Conservation (phyloP, 1,140 invertebrate species). For the Saccostrea echinata region DNA sequence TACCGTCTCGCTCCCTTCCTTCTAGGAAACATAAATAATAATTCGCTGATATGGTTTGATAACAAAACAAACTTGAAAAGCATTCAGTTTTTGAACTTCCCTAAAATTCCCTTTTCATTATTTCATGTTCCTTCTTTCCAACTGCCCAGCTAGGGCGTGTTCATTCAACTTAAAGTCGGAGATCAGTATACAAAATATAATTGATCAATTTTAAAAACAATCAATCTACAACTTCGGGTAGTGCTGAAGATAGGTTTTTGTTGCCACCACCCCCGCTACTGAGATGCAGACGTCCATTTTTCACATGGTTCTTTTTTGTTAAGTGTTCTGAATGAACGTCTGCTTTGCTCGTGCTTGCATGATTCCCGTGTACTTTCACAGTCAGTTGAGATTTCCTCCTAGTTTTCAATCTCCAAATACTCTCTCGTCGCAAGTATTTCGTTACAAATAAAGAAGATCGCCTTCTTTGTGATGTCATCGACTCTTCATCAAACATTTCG, state of each 20-base stretch:
- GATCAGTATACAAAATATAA: no score
- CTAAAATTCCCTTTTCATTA: no score
- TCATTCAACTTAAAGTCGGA: no score
- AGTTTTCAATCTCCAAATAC: conserved; percentile 47
- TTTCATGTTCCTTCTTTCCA: no score
- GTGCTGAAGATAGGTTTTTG: background rate
- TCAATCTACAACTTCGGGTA: background rate
- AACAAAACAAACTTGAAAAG: no score
- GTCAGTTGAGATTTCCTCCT: conserved; percentile 39
- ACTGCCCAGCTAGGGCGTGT: no score
- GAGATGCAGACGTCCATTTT: background rate
- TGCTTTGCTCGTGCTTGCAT: background rate
- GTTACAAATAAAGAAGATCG: conserved; percentile 19
- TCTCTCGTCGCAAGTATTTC: conserved; percentile 48
- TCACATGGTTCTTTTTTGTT: background rate
- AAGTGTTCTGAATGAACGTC: background rate
- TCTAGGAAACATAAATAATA: no score
- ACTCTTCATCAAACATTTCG: conserved; percentile 48
- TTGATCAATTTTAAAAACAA: background rate
- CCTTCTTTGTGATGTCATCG: conserved; percentile 25
- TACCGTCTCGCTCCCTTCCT: no score
- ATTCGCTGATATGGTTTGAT: no score
- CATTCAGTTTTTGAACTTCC: no score
- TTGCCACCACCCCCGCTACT: background rate
- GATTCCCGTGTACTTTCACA: background rate